Evolutionary conservation across 2,113 vertebrate species (phyloP), one percentile per base, ranked within the genome.

Genomic region (Synodontis membranacea): DNA sequence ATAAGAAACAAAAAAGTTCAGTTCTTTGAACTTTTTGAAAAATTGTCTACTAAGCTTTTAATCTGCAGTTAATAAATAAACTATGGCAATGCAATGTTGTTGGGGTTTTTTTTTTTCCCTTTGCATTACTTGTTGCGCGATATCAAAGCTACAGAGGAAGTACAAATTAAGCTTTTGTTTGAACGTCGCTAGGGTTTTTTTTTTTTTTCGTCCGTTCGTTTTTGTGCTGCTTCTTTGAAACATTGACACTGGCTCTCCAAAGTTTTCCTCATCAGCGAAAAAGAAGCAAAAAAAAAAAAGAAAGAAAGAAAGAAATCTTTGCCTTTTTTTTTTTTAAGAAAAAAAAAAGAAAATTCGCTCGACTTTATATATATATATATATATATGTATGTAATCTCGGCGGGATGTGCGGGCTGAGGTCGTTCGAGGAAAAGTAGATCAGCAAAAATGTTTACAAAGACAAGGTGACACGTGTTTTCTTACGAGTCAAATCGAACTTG

Each of bases 231-330:
- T 95, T 92, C 91, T 93, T 92, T 89, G 88, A 94, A 92, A 93
- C 89, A 94, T 89, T 88, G 93, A 95, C 94, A 95, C 94, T 94
- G 94, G 93, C 92, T 94, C 92, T 94, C 92, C 93, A 93, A 93
- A 93, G 91, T 85, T 93, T 79, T 91, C 92, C 48, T 17, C 68
- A 50, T 21, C 10, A 37, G 19, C n/a, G 70, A 82, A 76, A n/a
- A 81, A 91, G 62, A 91, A 80, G 74, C n/a, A n/a, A n/a, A n/a
- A n/a, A n/a, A n/a, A n/a, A n/a, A n/a, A n/a, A n/a, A n/a, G n/a
- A n/a, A 90, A 91, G 93, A 89, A 93, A 92, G 92, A 89, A 89
- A 91, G 92, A 91, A 92, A 92, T 83, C 2, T n/a, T 75, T 76
- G 37, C 39, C 17, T 84, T 60, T 44, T 46, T 54, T 31, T 62